Percentiles rank a stretch among this genome's conserved stretches.
phyloP scores from a whole-genome alignment of 1,140 invertebrate genomes.

The Melanaphis sacchari region DNA sequence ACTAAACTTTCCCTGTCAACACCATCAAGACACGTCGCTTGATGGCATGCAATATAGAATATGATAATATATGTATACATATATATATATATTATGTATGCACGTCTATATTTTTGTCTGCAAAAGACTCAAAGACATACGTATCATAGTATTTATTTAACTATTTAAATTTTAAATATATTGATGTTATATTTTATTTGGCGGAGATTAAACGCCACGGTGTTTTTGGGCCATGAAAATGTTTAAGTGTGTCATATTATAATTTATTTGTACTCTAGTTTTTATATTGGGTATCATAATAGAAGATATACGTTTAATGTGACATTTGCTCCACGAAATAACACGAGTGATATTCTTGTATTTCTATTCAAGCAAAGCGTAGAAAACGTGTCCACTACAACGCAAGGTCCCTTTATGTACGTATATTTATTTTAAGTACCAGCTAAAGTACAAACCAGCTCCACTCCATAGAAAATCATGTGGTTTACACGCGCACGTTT shows the following conservation, averaged over 20 bases:
- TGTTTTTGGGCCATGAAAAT: neutral
- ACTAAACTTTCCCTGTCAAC: conserved; percentile 27
- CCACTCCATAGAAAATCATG: neutral
- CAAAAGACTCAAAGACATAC: neutral
- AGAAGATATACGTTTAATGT: neutral
- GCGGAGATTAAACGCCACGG: neutral
- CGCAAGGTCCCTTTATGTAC: neutral
- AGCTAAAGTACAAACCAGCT: neutral
- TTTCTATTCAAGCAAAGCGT: neutral
- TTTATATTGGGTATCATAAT: neutral
- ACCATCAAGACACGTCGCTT: neutral
- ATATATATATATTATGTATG: neutral
- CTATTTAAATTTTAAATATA: neutral
- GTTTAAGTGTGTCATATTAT: neutral
- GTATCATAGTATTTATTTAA: no score
- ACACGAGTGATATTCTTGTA: neutral
- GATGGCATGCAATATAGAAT: neutral
- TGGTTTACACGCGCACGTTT: neutral
- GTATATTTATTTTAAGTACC: neutral
- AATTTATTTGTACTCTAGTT: neutral
- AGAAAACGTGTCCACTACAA: conserved; percentile 8
- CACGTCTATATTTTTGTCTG: neutral
- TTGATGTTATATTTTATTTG: neutral
- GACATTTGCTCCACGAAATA: conserved; percentile 15
- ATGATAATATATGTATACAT: neutral